Percentiles rank a stretch among this genome's conserved stretches.
phyloP scores from a whole-genome alignment of 2,888 invertebrate genomes.

The Myopa testacea region DNA sequence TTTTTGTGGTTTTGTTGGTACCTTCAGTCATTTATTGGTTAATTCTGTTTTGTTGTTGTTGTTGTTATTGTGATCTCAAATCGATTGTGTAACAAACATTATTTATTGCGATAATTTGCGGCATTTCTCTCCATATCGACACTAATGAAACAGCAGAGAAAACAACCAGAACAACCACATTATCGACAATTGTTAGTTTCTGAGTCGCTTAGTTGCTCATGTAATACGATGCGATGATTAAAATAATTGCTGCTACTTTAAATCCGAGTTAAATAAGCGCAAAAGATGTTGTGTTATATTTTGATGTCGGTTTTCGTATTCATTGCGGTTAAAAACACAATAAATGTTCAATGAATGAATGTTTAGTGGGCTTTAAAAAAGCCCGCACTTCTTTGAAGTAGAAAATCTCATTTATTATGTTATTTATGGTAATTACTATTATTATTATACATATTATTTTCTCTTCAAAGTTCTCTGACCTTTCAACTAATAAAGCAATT shows the following conservation, averaged over 20 bases:
- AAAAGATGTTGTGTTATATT: slow-evolving; percentile 9
- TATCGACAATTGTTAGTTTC: not conserved
- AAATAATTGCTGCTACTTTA: slow-evolving; percentile 33
- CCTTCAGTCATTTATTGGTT: not conserved
- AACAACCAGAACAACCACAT: slow-evolving; percentile 11
- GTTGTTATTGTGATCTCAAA: not conserved
- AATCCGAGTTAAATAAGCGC: slow-evolving; percentile 37
- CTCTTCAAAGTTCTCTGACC: too few species aligned
- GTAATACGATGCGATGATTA: slow-evolving; percentile 25
- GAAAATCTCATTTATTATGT: too few species aligned
- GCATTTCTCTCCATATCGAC: slow-evolving; percentile 8
- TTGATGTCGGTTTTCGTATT: not conserved
- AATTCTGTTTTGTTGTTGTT: not conserved
- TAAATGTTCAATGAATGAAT: too few species aligned
- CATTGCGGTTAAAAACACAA: slow-evolving; percentile 11
- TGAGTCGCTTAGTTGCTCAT: not conserved
- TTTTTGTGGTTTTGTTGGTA: slow-evolving; percentile 7
- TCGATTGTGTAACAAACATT: slow-evolving; percentile 32
- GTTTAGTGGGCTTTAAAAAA: too few species aligned
- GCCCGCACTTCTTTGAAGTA: too few species aligned
- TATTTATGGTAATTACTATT: too few species aligned
- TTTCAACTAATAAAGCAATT: too few species aligned
- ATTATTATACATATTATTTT: too few species aligned
- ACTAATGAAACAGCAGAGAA: not conserved
- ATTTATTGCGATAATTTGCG: slow-evolving; percentile 32